Evolutionary conservation across 2,888 invertebrate species (phyloP).

Genomic region (Brachyopa scutellaris): DNA sequence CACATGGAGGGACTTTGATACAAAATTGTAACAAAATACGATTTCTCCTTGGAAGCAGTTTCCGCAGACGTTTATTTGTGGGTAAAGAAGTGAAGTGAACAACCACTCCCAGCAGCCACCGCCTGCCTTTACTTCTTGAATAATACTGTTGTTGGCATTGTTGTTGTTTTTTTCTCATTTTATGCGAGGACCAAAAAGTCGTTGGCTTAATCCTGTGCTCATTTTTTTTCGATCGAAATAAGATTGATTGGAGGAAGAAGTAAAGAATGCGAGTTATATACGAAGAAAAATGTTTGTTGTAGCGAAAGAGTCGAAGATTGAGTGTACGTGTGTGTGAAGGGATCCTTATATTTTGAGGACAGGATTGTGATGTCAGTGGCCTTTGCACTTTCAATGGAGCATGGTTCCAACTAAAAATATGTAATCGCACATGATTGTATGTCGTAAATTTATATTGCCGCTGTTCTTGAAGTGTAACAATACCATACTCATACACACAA

Average conservation of each 20-base stretch:
- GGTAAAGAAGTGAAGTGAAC: slow-evolving; percentile 22
- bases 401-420: slow-evolving; percentile 19
- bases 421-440: slow-evolving; percentile 51
- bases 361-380: slow-evolving; percentile 59
- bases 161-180: slow-evolving; percentile 1
- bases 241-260: slow-evolving; percentile 62
- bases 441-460: slow-evolving; percentile 60
- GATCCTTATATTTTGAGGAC: slow-evolving; percentile 17
- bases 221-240: slow-evolving; percentile 54
- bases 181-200: slow-evolving; percentile 63
- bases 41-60: slow-evolving; percentile 26
- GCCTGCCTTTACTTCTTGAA: not conserved
- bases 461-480: slow-evolving; percentile 45
- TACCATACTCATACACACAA: too few relatives aligned
- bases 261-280: slow-evolving; percentile 11
- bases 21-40: slow-evolving; percentile 29
- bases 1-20: not conserved
- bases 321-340: slow-evolving; percentile 9
- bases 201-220: slow-evolving; percentile 63
- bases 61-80: slow-evolving; percentile 18
- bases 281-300: slow-evolving; percentile 22
- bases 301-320: not conserved
- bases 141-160: slow-evolving; percentile 24
- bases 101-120: not conserved
- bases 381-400: slow-evolving; percentile 51